A percentile compares a stretch with the other conserved stretches of the same genome.
Conservation (phyloP, 2,797 vertebrate genomes). For the Muscicapa comitata region DNA sequence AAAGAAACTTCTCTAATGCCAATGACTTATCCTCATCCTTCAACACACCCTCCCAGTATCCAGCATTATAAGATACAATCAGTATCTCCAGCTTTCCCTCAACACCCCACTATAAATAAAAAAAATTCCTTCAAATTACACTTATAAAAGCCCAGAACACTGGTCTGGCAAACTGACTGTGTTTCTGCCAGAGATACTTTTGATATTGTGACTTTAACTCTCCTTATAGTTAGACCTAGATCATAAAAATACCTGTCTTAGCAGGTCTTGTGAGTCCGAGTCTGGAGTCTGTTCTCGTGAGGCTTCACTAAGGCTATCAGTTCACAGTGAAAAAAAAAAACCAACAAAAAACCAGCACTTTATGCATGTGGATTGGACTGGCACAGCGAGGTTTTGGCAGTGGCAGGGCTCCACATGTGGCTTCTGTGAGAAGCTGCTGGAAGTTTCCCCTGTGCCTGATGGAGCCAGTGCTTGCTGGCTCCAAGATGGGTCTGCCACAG, state of each 20-base stretch:
- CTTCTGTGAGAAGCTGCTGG: neutral
- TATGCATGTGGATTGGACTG: fast-evolving
- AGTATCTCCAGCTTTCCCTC: neutral
- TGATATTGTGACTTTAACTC: neutral
- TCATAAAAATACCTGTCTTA: neutral
- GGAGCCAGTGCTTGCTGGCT: neutral
- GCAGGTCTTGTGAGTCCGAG: neutral
- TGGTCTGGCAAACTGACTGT: neutral
- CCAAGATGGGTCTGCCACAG: neutral
- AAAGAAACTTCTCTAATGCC: neutral
- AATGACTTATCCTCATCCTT: neutral
- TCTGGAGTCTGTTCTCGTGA: neutral
- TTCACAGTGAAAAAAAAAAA: neutral
- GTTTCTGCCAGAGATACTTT: neutral
- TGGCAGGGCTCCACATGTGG: fast-evolving
- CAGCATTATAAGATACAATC: neutral
- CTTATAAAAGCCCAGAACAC: fast-evolving
- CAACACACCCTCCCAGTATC: neutral
- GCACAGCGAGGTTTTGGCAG: neutral
- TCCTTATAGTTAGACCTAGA: neutral
- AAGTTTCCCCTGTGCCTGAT: fast-evolving
- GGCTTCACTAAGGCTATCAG: neutral
- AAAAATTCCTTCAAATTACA: neutral
- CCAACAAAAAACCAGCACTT: neutral
- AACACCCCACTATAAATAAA: neutral